Conservation (phyloP, 2,113 vertebrate species). For the Stomatorhinus ivindoensis region DNA sequence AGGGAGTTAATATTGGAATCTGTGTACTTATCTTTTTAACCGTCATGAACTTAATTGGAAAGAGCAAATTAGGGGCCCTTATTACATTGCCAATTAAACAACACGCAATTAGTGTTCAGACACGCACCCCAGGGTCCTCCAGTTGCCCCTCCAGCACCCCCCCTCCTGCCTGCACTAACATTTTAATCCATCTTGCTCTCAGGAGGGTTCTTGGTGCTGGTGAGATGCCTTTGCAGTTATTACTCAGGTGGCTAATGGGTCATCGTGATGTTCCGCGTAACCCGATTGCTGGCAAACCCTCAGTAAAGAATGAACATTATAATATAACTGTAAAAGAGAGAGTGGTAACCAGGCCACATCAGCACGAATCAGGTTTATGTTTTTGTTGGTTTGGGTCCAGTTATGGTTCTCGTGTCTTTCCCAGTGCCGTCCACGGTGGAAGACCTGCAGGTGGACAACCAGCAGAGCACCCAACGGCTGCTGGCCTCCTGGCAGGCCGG, state of each 20-base stretch:
- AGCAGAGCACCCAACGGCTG: constrained; percentile 76
- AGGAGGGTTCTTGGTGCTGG: background rate
- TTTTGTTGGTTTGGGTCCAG: background rate
- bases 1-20: background rate
- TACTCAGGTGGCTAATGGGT: background rate
- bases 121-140: background rate
- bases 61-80: background rate
- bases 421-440: constrained; percentile 66
- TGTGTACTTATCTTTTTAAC: background rate
- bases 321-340: background rate
- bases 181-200: background rate
- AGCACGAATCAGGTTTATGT: background rate
- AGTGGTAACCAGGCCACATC: background rate
- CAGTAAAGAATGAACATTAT: background rate
- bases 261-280: background rate
- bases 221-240: background rate
- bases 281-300: background rate
- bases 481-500: constrained; percentile 77
- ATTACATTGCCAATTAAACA: background rate
- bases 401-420: background rate
- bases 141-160: too few species aligned
- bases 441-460: constrained; percentile 68
- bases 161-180: background rate
- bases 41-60: background rate
- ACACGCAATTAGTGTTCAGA: background rate